phyloP scores from a whole-genome alignment of 2,113 vertebrate species.

The Silurus glanis region DNA sequence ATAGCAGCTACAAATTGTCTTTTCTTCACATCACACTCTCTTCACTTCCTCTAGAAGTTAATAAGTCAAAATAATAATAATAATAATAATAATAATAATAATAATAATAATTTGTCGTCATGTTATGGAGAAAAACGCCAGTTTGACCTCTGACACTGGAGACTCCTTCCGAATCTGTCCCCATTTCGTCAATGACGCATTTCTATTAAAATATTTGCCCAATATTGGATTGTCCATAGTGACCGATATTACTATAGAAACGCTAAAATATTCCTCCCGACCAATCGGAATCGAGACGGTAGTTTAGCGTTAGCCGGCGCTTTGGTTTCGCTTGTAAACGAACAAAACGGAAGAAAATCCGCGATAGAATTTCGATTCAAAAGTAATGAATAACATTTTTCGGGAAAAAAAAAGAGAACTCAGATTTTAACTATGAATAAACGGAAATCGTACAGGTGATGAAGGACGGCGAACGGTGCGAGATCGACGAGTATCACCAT shows the following conservation, averaged over 20 bases:
- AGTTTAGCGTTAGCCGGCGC: neutral
- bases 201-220: neutral
- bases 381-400: neutral
- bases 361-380: no score
- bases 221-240: neutral
- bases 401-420: neutral
- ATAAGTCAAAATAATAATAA: neutral
- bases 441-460: neutral
- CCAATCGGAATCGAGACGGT: neutral
- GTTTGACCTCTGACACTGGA: neutral
- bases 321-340: neutral
- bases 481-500: no score
- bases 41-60: neutral
- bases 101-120: neutral
- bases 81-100: neutral
- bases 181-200: neutral
- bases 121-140: neutral
- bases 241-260: neutral
- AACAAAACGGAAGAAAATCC: neutral
- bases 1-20: neutral
- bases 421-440: neutral
- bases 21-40: neutral
- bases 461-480: no score
- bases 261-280: neutral
- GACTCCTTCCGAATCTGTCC: neutral